Base-by-base conservation (phyloP, 1,140 invertebrate genomes). In the Neelides sp. region DNA sequence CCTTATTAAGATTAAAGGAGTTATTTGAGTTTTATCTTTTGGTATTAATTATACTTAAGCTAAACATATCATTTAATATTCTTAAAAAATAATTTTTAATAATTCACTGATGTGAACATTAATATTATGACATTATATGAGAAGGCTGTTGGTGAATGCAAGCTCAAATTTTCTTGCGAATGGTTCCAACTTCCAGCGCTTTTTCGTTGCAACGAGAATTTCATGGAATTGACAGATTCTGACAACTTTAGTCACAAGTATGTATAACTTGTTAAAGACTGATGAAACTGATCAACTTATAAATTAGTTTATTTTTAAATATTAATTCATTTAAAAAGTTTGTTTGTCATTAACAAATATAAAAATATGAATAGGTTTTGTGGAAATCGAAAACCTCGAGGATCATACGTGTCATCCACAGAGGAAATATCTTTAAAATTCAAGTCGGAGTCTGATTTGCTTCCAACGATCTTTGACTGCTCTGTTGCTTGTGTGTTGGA, bases 161-260 rank as follows among this genome's bases (percentile, higher is more conserved):
- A 35, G 28, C 32, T 47, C 4, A 47, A 47, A 20, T 32, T 32
- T 8, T n/a, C 27, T n/a, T 59, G 58, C 19, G 22, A 34, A 4
- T 56, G 51, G 51, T 59, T 59, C 43, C 58, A 59, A 48, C 32
- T 59, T 0, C 58, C 58, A 3, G 58, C 58, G 4, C 27, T 59
- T 3, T 55, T 59, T 30, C n/a, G 44, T 15, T 59, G 58, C 27
- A 46, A 55, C 20, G 58, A 59, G 50, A 59, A 59, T 35, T 44
- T 36, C 13, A 15, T 59, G 20, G 48, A 55, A 8, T 17, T 59
- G 3, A 49, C 45, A 3, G 57, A 59, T 30, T 34, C 41, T 12
- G 36, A 40, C 19, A 39, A 42, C 3, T 23, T 52, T 12, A 35
- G 24, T 17, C 35, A 46, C 36, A 55, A 34, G 57, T 59, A 49